A percentile compares a stretch with the other conserved stretches of the same genome.
These are phyloP conservation scores for Chrysomela aeneicollis DNA, from an alignment of 2,888 invertebrate genomes.

Conservation along the genomic window DNA sequence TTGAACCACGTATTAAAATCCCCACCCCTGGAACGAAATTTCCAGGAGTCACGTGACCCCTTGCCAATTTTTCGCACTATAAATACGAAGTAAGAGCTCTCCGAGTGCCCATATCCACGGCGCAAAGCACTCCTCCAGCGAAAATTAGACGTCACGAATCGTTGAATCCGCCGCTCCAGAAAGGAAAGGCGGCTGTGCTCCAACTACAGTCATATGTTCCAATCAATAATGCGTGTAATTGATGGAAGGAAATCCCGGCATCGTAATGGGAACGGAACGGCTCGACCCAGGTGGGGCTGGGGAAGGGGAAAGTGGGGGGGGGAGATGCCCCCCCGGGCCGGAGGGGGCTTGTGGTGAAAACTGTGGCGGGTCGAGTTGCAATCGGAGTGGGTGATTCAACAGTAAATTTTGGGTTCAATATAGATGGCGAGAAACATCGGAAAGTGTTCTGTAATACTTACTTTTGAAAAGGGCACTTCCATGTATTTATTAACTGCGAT, in stretches of 20 bases:
- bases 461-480: too few species aligned
- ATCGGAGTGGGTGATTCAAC: too few species aligned
- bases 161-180: constrained; percentile 36
- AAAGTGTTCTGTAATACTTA: too few species aligned
- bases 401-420: too few species aligned
- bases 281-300: constrained; percentile 27
- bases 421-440: too few species aligned
- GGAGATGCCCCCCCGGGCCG: too few species aligned
- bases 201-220: constrained; percentile 45
- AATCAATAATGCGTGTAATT: constrained; percentile 51
- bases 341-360: too few species aligned
- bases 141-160: constrained; percentile 43
- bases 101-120: constrained; percentile 18
- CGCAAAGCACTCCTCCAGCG: constrained; percentile 15
- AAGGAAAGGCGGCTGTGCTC: constrained; percentile 35
- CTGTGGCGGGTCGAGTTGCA: too few species aligned
- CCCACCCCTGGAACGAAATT: too few species aligned
- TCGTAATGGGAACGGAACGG: constrained; percentile 23
- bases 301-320: neutral
- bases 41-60: too few species aligned
- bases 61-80: constrained; percentile 32
- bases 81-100: constrained; percentile 30
- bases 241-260: constrained; percentile 38
- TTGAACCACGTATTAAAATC: too few species aligned
- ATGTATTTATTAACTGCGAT: too few species aligned